Evolutionary conservation across 2,113 vertebrate species (phyloP).

Genomic region (Channa maculata): DNA sequence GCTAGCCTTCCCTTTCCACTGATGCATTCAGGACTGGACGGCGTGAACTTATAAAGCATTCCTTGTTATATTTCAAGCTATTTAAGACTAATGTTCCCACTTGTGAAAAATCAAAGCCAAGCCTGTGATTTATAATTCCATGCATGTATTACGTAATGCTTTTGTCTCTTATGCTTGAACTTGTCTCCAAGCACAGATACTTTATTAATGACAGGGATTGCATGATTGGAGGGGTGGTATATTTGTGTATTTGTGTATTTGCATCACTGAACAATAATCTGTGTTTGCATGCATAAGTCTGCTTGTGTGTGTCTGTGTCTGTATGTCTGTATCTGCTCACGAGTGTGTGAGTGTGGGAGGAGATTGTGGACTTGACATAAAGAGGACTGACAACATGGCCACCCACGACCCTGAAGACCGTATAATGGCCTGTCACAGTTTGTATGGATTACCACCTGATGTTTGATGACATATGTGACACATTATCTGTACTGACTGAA

Average conservation of each 20-base stretch:
- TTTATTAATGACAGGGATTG: constrained; percentile 79
- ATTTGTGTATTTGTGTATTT: constrained; percentile 24
- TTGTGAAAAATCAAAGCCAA: constrained; percentile 71
- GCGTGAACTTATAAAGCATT: constrained; percentile 55
- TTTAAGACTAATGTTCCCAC: constrained; percentile 76
- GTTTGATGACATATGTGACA: constrained; percentile 53
- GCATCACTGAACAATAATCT: too few relatives aligned
- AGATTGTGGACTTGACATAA: constrained; percentile 44
- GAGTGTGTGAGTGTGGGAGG: constrained; percentile 15
- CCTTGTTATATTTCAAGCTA: constrained; percentile 69
- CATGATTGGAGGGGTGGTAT: constrained; percentile 59
- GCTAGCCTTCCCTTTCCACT: constrained; percentile 21
- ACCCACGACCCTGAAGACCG: constrained; percentile 42
- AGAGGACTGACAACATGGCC: constrained; percentile 53
- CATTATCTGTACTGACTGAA: constrained; percentile 40
- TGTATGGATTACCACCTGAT: constrained; percentile 39
- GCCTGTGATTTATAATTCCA: constrained; percentile 77
- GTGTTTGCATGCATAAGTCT: too few relatives aligned
- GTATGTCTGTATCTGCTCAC: neutral
- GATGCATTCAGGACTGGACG: constrained; percentile 18
- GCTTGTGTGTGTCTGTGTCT: constrained; percentile 20
- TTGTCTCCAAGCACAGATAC: constrained; percentile 62
- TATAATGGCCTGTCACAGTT: constrained; percentile 54
- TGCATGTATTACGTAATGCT: constrained; percentile 79
- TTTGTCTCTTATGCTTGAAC: constrained; percentile 79